These are phyloP conservation scores for Sesia bembeciformis DNA, from an alignment of 2,888 invertebrate genomes.

Conservation along the genomic window DNA sequence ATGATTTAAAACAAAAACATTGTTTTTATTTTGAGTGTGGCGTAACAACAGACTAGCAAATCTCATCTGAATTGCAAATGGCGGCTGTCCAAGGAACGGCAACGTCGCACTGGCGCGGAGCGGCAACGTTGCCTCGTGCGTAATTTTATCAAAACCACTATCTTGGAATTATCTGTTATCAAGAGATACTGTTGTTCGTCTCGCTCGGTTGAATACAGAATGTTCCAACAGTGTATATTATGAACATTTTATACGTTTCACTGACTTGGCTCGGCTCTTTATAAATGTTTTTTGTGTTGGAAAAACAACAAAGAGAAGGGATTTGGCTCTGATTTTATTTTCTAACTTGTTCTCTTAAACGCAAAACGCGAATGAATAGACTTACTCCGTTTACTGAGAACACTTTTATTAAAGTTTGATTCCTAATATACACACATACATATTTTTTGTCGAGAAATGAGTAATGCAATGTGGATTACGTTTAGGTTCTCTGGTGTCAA, in stretches of 20 bases:
- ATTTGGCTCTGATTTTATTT: slow-evolving; percentile 10
- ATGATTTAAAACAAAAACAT: slow-evolving; percentile 39
- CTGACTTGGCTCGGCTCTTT: slow-evolving; percentile 4
- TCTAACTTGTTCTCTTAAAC: no score
- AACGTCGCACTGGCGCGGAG: slow-evolving; percentile 36
- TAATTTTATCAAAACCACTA: slow-evolving; percentile 52
- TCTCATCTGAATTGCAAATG: slow-evolving; percentile 62
- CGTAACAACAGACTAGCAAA: slow-evolving; percentile 39
- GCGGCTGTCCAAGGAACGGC: slow-evolving; percentile 37
- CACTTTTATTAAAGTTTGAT: no score
- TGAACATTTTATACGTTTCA: neutral
- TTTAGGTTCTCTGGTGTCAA: no score
- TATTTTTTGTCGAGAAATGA: no score
- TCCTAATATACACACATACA: no score
- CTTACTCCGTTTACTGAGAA: no score
- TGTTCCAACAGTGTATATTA: neutral
- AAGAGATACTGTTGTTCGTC: slow-evolving; percentile 18
- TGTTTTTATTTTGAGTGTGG: slow-evolving; percentile 65
- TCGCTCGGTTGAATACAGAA: slow-evolving; percentile 6
- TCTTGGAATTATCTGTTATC: slow-evolving; percentile 43
- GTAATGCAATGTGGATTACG: no score
- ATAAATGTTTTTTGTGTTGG: slow-evolving; percentile 13
- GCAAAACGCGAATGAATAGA: no score
- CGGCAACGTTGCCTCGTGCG: slow-evolving; percentile 51
- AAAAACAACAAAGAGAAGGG: slow-evolving; percentile 18